phyloP scores from a whole-genome alignment of 2,113 vertebrate genomes.

The Mola mola region DNA sequence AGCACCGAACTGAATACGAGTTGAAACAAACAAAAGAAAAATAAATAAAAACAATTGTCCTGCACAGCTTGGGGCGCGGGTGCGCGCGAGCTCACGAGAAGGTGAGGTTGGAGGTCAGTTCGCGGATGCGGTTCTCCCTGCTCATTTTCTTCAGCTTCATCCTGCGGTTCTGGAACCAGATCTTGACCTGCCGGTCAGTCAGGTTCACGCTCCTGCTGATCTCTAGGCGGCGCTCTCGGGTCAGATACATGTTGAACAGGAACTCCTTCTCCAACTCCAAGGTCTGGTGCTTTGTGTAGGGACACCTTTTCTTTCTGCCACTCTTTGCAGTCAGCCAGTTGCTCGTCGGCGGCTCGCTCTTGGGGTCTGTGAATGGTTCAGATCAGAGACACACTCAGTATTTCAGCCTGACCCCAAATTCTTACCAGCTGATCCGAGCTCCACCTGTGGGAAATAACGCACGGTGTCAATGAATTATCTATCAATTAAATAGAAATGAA shows the following conservation, averaged over 20 bases:
- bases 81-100: constrained; percentile 89
- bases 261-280: constrained; percentile 99
- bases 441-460: constrained; percentile 65
- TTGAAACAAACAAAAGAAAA: not conserved
- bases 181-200: constrained; percentile 99
- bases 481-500: constrained; percentile 50
- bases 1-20: constrained; percentile 67
- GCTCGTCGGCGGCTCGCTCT: constrained; percentile 90
- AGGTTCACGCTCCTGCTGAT: constrained; percentile 99
- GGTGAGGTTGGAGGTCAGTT: constrained; percentile 98
- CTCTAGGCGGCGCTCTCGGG: constrained; percentile 99
- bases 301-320: constrained; percentile 98
- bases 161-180: constrained; percentile 99
- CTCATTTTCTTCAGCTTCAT: constrained; percentile 99
- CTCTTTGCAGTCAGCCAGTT: constrained; percentile 99
- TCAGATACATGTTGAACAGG: constrained; percentile 99
- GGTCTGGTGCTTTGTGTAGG: constrained; percentile 99
- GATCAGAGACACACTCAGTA: constrained; percentile 20
- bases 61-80: constrained; percentile 12
- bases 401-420: not conserved
- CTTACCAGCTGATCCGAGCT: constrained; percentile 48
- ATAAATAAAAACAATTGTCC: too few relatives aligned
- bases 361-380: constrained; percentile 88
- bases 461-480: constrained; percentile 31
- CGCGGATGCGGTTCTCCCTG: constrained; percentile 98